Evolutionary conservation across 2,888 invertebrate genomes (phyloP).

Genomic region (Diplolepis rosae): DNA sequence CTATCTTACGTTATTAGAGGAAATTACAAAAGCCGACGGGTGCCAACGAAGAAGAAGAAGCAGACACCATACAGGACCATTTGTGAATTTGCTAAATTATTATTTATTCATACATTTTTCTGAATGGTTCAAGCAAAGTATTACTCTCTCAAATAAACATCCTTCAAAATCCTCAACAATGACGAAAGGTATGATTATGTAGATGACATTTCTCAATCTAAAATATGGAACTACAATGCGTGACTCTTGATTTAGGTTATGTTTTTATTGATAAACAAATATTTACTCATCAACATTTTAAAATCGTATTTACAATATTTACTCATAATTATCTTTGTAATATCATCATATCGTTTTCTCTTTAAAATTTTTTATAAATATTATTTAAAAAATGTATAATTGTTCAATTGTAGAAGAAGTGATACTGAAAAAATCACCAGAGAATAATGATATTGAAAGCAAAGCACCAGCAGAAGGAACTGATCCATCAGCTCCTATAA

Average conservation of each 20-base stretch:
- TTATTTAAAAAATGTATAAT: too few species aligned
- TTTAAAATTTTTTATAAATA: too few species aligned
- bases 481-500: slow-evolving; percentile 87
- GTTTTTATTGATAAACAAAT: not conserved
- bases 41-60: too few species aligned
- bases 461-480: slow-evolving; percentile 72
- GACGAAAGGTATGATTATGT: slow-evolving; percentile 5
- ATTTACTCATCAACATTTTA: too few species aligned
- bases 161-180: not conserved
- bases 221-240: not conserved
- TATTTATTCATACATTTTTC: not conserved
- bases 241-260: slow-evolving; percentile 3
- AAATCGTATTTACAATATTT: too few species aligned
- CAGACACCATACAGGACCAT: too few species aligned
- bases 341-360: too few species aligned
- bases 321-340: too few species aligned
- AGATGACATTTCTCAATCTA: not conserved
- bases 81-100: not conserved
- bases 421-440: slow-evolving; percentile 63
- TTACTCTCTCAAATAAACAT: not conserved
- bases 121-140: not conserved
- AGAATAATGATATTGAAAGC: slow-evolving; percentile 66
- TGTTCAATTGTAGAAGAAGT: slow-evolving; percentile 55
- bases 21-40: not conserved
- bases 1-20: not conserved